Evolutionary conservation across 1,140 invertebrate species (phyloP).

Genomic region (Leptopilina clavipes): DNA sequence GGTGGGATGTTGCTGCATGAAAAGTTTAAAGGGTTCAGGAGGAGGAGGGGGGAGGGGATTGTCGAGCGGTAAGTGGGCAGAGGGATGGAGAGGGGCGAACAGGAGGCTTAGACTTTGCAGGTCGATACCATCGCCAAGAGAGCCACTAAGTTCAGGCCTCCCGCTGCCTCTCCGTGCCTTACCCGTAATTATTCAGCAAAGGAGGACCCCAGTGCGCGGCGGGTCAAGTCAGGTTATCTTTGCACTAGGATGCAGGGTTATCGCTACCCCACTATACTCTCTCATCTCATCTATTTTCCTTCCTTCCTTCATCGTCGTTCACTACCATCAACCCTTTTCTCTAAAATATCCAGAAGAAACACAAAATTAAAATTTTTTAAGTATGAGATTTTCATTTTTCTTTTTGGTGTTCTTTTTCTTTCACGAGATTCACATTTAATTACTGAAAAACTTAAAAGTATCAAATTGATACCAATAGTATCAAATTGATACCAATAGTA

Average conservation of each 20-base stretch:
- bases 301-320: neutral
- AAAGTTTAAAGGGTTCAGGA: conserved; percentile 32
- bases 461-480: no score
- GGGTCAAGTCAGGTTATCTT: conserved; percentile 73
- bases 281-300: conserved; percentile 45
- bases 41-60: conserved; percentile 43
- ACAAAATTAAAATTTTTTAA: no score
- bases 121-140: conserved; percentile 63
- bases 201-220: conserved; percentile 61
- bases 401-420: no score
- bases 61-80: conserved; percentile 39
- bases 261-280: conserved; percentile 59
- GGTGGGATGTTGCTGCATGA: conserved; percentile 27
- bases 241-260: conserved; percentile 69
- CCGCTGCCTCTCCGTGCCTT: conserved; percentile 60
- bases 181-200: conserved; percentile 74
- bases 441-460: no score
- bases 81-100: neutral
- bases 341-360: no score
- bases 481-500: no score
- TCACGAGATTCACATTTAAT: no score
- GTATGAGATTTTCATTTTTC: no score
- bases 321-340: no score
- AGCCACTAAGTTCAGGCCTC: conserved; percentile 61
- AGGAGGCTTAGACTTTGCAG: conserved; percentile 58